Base-by-base conservation (phyloP, 2,113 vertebrate genomes). In the Psittacus erithacus region DNA sequence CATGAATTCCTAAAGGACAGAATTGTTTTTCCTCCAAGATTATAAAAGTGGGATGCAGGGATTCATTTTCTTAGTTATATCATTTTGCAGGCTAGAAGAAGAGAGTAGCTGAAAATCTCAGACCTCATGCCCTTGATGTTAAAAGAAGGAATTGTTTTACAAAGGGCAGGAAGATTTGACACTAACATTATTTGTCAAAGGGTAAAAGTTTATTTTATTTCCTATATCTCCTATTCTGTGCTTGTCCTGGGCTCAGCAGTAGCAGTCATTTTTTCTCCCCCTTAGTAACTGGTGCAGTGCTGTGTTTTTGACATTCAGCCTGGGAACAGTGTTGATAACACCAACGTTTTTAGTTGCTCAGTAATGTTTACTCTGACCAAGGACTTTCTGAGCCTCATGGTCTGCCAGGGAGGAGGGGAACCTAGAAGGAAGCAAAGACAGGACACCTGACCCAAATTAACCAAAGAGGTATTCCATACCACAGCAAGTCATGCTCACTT, bases 201-300 rank as follows among this genome's bases (percentile, higher is more conserved):
- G 38, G 69, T 90, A 90, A 91, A 94, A 93, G 35, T 82, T 95
- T 90, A 91, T 88, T 92, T 88, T 90, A 80, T 90, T 92, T 90
- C 65, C 44, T 47, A 39, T 73, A 88, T 88, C 41, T 82, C 18
- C 78, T 94, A 85, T 92, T 93, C 90, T 67, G 47, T 43, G 10
- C 82, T 38, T 38, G 38, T 38, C 38, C 38, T 38, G 38, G 38
- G 38, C 38, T 38, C 38, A 38, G 38, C 38, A 38, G 38, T 38
- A 38, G 38, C 38, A 38, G 38, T 38, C 38, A 38, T 38, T 38
- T 38, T 38, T 38, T 38, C 38, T 38, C 38, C 38, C 38, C 38
- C 38, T 38, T 10, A 38, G 38, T 38, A 38, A 38, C 38, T 38
- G 38, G 38, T 38, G 38, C 38, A 38, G 38, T 38, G 38, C 38